These are phyloP conservation scores for Galerucella pusilla DNA, from an alignment of 2,888 invertebrate species.

Conservation along the genomic window DNA sequence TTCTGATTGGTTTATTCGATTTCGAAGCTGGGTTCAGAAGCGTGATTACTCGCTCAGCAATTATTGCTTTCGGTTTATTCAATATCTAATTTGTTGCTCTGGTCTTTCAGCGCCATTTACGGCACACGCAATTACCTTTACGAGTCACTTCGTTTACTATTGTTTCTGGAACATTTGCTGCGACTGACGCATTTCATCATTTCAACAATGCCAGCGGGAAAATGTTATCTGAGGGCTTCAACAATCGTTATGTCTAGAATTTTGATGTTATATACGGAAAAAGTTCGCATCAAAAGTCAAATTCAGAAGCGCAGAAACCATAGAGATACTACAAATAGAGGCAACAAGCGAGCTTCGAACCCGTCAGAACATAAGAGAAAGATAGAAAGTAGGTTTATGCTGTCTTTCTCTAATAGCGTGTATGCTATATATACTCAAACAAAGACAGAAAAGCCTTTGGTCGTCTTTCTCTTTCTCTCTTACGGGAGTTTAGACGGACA, in stretches of 20 bases:
- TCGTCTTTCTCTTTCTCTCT: too few relatives aligned
- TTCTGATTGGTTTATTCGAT: constrained; percentile 9
- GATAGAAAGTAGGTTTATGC: too few relatives aligned
- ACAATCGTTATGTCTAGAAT: neutral
- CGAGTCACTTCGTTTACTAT: constrained; percentile 34
- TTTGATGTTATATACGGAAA: neutral
- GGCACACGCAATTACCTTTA: constrained; percentile 49
- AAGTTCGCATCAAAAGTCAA: neutral
- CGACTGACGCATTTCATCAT: constrained; percentile 36
- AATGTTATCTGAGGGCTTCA: neutral
- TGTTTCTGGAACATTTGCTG: constrained; percentile 42
- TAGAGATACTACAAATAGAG: too few relatives aligned
- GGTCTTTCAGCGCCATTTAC: constrained; percentile 55
- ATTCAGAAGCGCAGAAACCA: too few relatives aligned
- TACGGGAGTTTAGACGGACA: too few relatives aligned
- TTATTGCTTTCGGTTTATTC: constrained; percentile 57
- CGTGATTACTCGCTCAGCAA: constrained; percentile 40
- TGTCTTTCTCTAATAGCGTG: too few relatives aligned
- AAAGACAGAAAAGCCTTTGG: too few relatives aligned
- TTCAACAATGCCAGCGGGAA: neutral
- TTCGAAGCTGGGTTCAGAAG: neutral
- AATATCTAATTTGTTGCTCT: constrained; percentile 56
- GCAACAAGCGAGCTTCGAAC: too few relatives aligned
- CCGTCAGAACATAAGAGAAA: too few relatives aligned
- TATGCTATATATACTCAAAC: too few relatives aligned